Percentiles rank a stretch among this genome's conserved stretches.
phyloP scores from a whole-genome alignment of 2,113 vertebrate genomes.

The Euleptes europaea region DNA sequence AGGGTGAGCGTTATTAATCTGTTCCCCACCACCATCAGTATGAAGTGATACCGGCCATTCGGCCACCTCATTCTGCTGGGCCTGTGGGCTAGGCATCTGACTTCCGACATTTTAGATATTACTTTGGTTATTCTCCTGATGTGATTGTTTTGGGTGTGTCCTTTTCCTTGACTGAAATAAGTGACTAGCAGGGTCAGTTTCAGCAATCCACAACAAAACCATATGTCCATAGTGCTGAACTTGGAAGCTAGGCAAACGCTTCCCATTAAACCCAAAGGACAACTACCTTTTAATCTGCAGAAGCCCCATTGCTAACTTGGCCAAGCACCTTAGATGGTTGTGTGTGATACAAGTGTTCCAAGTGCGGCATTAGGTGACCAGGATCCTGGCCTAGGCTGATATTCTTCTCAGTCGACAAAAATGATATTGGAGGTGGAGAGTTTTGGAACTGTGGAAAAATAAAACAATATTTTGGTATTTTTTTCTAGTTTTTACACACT shows the following conservation, averaged over 20 bases:
- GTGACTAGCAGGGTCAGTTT: neutral
- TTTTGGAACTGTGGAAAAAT: neutral
- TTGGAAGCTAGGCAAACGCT: neutral
- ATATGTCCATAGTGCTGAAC: constrained; percentile 27
- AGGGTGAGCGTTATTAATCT: too few species aligned
- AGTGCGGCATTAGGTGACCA: neutral
- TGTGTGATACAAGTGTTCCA: constrained; percentile 36
- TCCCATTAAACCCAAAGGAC: neutral
- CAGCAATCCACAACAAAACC: neutral
- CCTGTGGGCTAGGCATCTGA: too few species aligned
- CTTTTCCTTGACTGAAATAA: neutral
- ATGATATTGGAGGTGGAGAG: neutral
- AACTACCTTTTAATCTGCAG: neutral
- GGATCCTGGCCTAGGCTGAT: constrained; percentile 5
- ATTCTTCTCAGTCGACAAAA: neutral
- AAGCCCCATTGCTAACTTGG: neutral
- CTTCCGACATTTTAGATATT: neutral
- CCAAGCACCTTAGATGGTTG: constrained; percentile 47
- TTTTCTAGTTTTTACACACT: neutral
- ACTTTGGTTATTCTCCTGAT: neutral
- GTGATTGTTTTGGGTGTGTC: neutral
- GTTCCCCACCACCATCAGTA: too few species aligned
- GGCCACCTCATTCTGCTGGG: too few species aligned
- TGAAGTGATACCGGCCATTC: too few species aligned
- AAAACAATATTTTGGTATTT: neutral